Conservation (phyloP, 2,797 vertebrate genomes). For the Eleutherodactylus coqui region DNA sequence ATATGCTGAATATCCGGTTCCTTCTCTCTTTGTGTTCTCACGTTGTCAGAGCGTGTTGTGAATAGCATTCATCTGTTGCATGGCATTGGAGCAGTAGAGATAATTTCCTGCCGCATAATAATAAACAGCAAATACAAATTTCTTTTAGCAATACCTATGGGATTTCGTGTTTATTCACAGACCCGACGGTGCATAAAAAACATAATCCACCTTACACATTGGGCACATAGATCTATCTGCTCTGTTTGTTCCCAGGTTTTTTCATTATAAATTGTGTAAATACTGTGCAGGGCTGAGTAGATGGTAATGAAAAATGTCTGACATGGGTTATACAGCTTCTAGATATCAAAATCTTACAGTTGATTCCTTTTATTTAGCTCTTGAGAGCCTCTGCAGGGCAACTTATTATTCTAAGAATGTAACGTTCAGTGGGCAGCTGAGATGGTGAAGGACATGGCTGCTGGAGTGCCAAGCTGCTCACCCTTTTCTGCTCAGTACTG, state of each 20-base stretch:
- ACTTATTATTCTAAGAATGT: not conserved
- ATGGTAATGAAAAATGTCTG: constrained; percentile 37
- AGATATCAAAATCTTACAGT: not conserved
- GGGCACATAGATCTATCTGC: constrained; percentile 1
- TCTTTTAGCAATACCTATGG: constrained; percentile 37
- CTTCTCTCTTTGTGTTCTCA: not conserved
- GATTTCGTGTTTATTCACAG: constrained; percentile 42
- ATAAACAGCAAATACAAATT: constrained; percentile 29
- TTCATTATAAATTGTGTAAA: constrained; percentile 26
- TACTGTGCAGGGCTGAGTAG: constrained; percentile 10
- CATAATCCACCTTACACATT: constrained; percentile 26
- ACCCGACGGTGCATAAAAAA: constrained; percentile 37
- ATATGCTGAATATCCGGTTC: not conserved
- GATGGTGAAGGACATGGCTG: not conserved
- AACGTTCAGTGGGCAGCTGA: not conserved
- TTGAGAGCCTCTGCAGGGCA: not conserved
- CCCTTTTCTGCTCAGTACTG: not conserved
- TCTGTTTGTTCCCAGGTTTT: not conserved
- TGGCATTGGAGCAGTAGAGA: not conserved
- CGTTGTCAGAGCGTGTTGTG: constrained; percentile 1
- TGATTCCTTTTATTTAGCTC: not conserved
- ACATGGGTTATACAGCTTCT: not conserved
- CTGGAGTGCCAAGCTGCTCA: not conserved
- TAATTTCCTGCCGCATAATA: constrained; percentile 24
- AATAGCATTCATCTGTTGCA: not conserved